Conservation (phyloP, 2,797 vertebrate species). For the Mionectes olivaceus region DNA sequence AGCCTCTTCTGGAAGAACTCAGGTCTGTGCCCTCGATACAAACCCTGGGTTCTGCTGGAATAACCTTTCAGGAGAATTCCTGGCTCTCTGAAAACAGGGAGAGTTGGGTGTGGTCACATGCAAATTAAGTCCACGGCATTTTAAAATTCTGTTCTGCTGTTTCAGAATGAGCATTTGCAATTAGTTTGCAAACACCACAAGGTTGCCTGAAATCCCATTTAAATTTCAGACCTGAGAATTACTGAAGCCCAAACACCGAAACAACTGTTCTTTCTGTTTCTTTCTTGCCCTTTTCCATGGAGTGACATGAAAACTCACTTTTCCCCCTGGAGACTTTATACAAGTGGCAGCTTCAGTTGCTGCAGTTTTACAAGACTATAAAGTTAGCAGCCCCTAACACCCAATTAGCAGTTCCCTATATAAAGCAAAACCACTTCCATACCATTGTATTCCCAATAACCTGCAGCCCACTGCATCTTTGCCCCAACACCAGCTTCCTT, state of each 20-base stretch:
- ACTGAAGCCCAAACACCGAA: background rate
- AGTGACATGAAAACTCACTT: background rate
- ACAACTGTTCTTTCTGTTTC: background rate
- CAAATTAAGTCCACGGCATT: background rate
- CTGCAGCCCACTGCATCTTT: background rate
- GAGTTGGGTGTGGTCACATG: accelerated
- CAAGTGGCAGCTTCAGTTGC: conserved; percentile 28
- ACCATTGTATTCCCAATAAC: conserved; percentile 38
- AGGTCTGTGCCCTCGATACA: background rate
- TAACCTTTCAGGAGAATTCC: background rate
- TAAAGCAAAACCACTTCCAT: conserved; percentile 62
- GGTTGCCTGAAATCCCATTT: background rate
- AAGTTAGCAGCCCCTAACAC: conserved; percentile 72
- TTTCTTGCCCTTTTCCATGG: background rate
- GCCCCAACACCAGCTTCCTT: background rate
- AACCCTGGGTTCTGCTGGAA: background rate
- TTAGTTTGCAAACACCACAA: background rate
- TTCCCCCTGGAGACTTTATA: background rate
- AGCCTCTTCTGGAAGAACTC: background rate
- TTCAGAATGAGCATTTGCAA: background rate
- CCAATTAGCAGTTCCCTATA: conserved; percentile 68
- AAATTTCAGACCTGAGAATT: background rate
- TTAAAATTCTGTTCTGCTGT: background rate
- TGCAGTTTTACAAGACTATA: conserved; percentile 71
- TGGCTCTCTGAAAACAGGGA: background rate